Base-by-base conservation (phyloP, 2,797 vertebrate species). In the Periparus ater region DNA sequence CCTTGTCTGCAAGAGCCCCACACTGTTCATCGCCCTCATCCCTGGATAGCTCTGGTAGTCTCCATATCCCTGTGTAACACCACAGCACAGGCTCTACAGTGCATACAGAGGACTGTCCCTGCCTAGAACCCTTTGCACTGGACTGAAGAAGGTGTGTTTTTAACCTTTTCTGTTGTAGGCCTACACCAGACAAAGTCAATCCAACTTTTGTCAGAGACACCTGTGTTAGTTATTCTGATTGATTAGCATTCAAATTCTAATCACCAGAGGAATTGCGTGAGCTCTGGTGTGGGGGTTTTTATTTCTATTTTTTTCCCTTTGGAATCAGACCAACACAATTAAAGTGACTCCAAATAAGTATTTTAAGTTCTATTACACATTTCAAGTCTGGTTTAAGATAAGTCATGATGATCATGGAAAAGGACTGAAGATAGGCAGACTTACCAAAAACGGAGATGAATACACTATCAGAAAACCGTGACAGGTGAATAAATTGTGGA, bases 31-130 rank as follows among this genome's bases (percentile, higher is more conserved):
- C 20, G 20, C 14, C n/a, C 55, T 60, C 44, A 32, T 27, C 32
- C 63, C 26, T 29, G 51, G 74, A 40, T 26, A 91, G 48, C n/a
- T 79, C 61, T 53, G 32, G 47, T 2, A 54, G 53, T 57, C 32
- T 75, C 60, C 38, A 20, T 23, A 13, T 10, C 27, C 20, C 45
- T 61, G 27, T 80, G 53, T 25, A 70, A 22, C 9, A 10, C 13
- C n/a, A 14, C 1, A 1, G 19, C 30, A 30, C 0, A 0, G 65
- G 5, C 29, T 72, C 10, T 30, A 3, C 0, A 0, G 18, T 0
- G 0, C 3, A 21, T 7, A 9, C 19, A 50, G 50, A 75, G n/a
- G 42, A 61, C 23, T 58, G 34, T 65, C 63, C 53, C 90, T 60
- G 50, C 21, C 29, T 42, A 21, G 60, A 74, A 16, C 8, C 4